Evolutionary conservation across 2,113 vertebrate species (phyloP).

Genomic region (Henicopernis longicauda): DNA sequence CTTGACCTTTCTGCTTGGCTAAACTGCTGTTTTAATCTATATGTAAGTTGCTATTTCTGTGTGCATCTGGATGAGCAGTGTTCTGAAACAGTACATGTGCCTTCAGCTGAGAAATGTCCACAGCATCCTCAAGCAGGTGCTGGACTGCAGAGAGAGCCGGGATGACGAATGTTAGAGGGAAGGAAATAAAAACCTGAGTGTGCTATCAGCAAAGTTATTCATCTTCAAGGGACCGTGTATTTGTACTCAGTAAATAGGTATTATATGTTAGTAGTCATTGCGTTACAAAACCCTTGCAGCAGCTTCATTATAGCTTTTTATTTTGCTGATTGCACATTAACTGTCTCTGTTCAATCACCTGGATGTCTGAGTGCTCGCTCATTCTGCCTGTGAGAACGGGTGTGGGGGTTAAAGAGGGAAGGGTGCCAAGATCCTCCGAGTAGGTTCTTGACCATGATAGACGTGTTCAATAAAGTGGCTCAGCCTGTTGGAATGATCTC

Average conservation of each 20-base stretch:
- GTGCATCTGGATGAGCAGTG: background rate
- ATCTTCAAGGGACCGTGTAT: background rate
- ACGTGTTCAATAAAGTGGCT: background rate
- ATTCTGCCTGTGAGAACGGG: slow-evolving; percentile 16
- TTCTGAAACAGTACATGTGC: background rate
- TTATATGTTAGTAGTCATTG: background rate
- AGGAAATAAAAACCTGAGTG: background rate
- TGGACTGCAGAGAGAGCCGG: background rate
- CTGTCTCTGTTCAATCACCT: slow-evolving; percentile 23
- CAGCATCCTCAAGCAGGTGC: background rate
- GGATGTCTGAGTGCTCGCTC: slow-evolving; percentile 7
- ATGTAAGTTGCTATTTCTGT: fast-evolving
- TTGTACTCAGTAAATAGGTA: background rate
- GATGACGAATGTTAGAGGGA: background rate
- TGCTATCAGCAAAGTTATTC: slow-evolving; percentile 27
- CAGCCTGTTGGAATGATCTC: background rate
- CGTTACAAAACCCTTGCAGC: slow-evolving; percentile 38
- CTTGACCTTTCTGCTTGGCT: background rate
- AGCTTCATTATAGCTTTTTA: slow-evolving; percentile 40
- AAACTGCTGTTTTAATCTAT: background rate
- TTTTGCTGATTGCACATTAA: slow-evolving; percentile 39
- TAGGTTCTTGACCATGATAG: slow-evolving; percentile 2
- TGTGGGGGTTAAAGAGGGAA: slow-evolving; percentile 1
- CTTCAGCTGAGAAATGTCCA: background rate
- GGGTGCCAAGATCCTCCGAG: background rate